phyloP scores from a whole-genome alignment of 37 sponge, comb jelly and placozoan genomes.

The Axinella damicornis region DNA sequence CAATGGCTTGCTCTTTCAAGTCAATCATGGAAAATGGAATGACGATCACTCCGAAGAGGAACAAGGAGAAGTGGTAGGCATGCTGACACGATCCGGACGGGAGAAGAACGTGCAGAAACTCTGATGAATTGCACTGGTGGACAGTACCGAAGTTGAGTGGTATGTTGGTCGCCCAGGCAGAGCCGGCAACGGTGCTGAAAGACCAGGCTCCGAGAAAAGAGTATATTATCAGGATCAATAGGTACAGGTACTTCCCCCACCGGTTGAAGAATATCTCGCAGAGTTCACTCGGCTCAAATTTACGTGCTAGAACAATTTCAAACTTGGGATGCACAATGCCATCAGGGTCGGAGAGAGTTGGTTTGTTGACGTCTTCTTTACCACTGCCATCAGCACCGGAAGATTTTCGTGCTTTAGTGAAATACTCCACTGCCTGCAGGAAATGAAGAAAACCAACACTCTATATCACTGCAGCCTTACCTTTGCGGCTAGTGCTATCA shows the following conservation, averaged over 20 bases:
- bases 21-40: constrained; percentile 69
- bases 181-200: constrained; percentile 82
- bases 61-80: constrained; percentile 79
- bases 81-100: constrained; percentile 66
- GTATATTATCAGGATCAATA: constrained; percentile 74
- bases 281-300: constrained; percentile 85
- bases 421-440: constrained; percentile 19
- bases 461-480: no score
- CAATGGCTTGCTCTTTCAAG: constrained; percentile 87
- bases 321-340: constrained; percentile 50
- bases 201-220: constrained; percentile 66
- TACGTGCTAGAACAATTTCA: constrained; percentile 50
- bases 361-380: background rate
- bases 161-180: constrained; percentile 89
- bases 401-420: background rate
- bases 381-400: background rate
- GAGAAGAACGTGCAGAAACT: constrained; percentile 56
- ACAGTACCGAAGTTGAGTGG: constrained; percentile 70
- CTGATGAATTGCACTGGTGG: constrained; percentile 57
- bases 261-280: constrained; percentile 70
- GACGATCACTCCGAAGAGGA: constrained; percentile 79
- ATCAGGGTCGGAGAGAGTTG: background rate
- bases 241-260: constrained; percentile 63
- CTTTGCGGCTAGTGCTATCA: no score
- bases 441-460: no score